Percentiles rank a stretch among this genome's conserved stretches.
Evolutionary conservation across 2,113 vertebrate genomes (phyloP).

Genomic region (Eidolon helvum): DNA sequence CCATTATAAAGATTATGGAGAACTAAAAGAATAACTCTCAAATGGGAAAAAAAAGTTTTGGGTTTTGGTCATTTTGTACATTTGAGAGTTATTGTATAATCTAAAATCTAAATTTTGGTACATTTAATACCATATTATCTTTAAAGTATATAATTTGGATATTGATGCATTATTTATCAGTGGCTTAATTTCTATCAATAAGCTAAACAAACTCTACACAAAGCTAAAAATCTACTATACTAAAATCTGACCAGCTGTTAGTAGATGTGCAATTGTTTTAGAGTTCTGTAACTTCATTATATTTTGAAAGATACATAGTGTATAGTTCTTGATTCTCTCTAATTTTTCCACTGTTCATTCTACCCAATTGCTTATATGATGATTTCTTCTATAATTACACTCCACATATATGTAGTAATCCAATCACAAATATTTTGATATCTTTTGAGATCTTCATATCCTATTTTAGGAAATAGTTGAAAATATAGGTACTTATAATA

Average conservation of each 20-base stretch:
- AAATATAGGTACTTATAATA: background rate
- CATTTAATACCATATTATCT: background rate
- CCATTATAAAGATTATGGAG: background rate
- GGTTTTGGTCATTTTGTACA: background rate
- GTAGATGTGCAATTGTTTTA: background rate
- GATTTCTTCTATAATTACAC: background rate
- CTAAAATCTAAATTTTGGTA: background rate
- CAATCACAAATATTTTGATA: background rate
- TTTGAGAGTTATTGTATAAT: background rate
- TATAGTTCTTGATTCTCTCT: background rate
- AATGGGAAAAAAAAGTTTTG: background rate
- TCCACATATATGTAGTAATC: background rate
- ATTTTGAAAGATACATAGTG: background rate
- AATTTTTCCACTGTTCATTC: background rate
- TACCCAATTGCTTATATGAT: background rate
- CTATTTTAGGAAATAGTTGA: background rate
- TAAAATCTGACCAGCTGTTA: background rate
- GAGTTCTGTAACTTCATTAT: background rate
- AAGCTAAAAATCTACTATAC: background rate
- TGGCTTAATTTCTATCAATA: background rate
- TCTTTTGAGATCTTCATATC: background rate
- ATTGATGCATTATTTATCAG: background rate
- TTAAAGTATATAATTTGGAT: background rate
- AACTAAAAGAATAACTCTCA: background rate
- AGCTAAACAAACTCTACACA: background rate